These are phyloP conservation scores for Acipenser oxyrinchus DNA, from an alignment of 2,797 vertebrate genomes.

Conservation along the genomic window DNA sequence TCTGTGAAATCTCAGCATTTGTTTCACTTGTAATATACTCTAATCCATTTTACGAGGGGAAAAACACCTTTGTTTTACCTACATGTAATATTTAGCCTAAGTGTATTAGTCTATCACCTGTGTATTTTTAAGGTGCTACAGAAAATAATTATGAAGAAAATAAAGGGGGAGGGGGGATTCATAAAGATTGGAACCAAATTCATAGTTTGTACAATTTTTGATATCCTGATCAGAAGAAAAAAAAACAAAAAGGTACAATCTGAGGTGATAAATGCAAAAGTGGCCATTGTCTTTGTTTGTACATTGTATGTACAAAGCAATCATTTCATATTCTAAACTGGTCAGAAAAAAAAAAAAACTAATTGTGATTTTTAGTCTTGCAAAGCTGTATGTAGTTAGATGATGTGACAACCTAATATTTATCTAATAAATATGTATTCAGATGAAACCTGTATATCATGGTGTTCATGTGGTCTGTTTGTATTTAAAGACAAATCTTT, in stretches of 20 bases:
- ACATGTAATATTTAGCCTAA: slow-evolving; percentile 93
- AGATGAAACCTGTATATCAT: slow-evolving; percentile 87
- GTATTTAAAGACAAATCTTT: slow-evolving; percentile 35
- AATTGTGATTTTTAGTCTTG: slow-evolving; percentile 99
- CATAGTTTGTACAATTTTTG: slow-evolving; percentile 96
- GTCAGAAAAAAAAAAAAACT: slow-evolving; percentile 78
- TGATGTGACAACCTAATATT: slow-evolving; percentile 99
- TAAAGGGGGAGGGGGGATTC: slow-evolving; percentile 60
- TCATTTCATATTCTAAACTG: slow-evolving; percentile 97
- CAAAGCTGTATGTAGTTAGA: slow-evolving; percentile 99
- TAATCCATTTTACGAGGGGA: slow-evolving; percentile 63
- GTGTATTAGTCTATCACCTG: slow-evolving; percentile 94
- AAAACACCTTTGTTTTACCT: slow-evolving; percentile 69
- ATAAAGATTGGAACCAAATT: slow-evolving; percentile 93
- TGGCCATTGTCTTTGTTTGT: slow-evolving; percentile 88
- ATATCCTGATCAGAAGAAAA: slow-evolving; percentile 77
- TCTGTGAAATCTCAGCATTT: slow-evolving; percentile 83
- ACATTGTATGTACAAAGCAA: slow-evolving; percentile 83
- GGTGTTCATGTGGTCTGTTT: slow-evolving; percentile 77
- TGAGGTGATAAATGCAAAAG: slow-evolving; percentile 79
- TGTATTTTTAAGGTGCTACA: slow-evolving; percentile 99
- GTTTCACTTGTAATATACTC: slow-evolving; percentile 95
- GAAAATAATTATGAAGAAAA: slow-evolving; percentile 72
- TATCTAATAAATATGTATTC: slow-evolving; percentile 99
- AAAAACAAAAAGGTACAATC: slow-evolving; percentile 76